phyloP scores from a whole-genome alignment of 1,140 invertebrate genomes.

The Euschistus heros region DNA sequence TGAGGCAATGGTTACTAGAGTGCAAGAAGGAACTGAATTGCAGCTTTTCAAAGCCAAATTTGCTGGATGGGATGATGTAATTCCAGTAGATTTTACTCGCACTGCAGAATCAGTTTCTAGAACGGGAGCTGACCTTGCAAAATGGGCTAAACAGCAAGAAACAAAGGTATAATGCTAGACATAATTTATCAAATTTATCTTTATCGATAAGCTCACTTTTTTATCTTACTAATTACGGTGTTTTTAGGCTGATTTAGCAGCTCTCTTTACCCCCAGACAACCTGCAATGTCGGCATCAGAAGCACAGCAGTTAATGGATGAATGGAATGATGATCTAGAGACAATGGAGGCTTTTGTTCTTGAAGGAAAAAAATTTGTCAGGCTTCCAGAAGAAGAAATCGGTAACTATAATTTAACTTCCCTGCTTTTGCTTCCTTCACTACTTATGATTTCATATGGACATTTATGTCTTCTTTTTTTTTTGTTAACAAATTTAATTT shows the following conservation, averaged over 20 bases:
- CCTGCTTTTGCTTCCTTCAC: neutral
- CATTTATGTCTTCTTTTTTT: no score
- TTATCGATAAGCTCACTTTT: neutral
- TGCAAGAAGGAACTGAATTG: constrained; percentile 66
- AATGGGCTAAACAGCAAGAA: constrained; percentile 84
- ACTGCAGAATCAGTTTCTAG: constrained; percentile 94
- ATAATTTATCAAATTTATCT: neutral
- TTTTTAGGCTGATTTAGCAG: constrained; percentile 74
- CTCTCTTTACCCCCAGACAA: constrained; percentile 90
- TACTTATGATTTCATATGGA: no score
- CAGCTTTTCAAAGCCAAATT: constrained; percentile 98
- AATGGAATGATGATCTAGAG: constrained; percentile 94
- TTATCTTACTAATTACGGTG: constrained; percentile 11
- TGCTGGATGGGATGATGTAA: constrained; percentile 92
- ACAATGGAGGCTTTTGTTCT: constrained; percentile 97
- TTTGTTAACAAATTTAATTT: no score
- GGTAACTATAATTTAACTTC: constrained; percentile 42
- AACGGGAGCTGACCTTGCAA: constrained; percentile 89
- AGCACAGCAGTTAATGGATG: constrained; percentile 77
- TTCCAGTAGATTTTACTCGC: constrained; percentile 96
- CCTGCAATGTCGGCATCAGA: constrained; percentile 74
- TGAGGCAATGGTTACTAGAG: constrained; percentile 78
- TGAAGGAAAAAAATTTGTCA: constrained; percentile 93
- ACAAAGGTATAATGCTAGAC: constrained; percentile 48
- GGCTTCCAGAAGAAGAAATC: constrained; percentile 87